A percentile compares a stretch with the other conserved stretches of the same genome.
These are phyloP conservation scores for Chrysaora quinquecirrha DNA, from an alignment of 30 jellyfish, hydroid and myxozoan genomes.

Conservation along the genomic window DNA sequence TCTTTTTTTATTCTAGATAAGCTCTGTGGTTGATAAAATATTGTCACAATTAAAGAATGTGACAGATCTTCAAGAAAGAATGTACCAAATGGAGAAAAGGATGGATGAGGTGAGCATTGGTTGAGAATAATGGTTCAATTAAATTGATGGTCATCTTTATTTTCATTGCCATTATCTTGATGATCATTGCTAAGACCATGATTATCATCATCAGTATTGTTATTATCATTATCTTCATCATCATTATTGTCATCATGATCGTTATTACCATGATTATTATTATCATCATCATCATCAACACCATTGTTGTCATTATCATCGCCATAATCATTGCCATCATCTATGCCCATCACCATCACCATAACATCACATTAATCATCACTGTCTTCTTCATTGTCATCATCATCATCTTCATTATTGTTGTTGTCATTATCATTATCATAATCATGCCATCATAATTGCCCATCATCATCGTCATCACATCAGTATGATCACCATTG, in stretches of 20 bases:
- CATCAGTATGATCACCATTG: too few relatives aligned
- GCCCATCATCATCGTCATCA: too few relatives aligned
- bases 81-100: conserved; percentile 45
- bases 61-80: conserved; percentile 52
- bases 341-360: too few relatives aligned
- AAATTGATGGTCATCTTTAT: too few relatives aligned
- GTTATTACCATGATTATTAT: background rate
- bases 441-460: too few relatives aligned
- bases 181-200: background rate
- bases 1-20: conserved; percentile 16
- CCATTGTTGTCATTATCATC: too few relatives aligned
- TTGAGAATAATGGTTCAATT: background rate
- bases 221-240: background rate
- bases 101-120: conserved; percentile 42
- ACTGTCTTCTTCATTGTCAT: too few relatives aligned
- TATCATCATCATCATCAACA: background rate
- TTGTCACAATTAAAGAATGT: conserved; percentile 49
- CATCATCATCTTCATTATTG: too few relatives aligned
- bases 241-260: background rate
- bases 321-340: too few relatives aligned
- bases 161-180: too few relatives aligned
- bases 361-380: too few relatives aligned
- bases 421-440: too few relatives aligned
- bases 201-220: background rate
- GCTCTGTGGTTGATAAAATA: conserved; percentile 60